A percentile compares a stretch with the other conserved stretches of the same genome.
Conservation (phyloP, 2,797 vertebrate genomes). For the Nannoperca obscura region DNA sequence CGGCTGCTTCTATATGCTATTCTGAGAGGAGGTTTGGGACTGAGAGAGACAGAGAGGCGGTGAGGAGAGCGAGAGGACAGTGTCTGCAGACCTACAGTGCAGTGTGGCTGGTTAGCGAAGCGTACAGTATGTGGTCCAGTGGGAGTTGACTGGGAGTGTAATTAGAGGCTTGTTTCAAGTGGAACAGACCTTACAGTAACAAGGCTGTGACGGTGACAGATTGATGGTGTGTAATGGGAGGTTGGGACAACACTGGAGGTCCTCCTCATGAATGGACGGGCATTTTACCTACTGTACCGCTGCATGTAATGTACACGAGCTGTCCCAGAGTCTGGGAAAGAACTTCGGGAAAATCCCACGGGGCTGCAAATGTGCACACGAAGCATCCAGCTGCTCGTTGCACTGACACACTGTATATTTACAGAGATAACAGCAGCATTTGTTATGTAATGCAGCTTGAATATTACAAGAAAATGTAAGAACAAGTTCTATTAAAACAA, state of each 20-base stretch:
- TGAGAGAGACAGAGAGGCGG: background rate
- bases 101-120: slow-evolving; percentile 59
- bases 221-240: slow-evolving; percentile 78
- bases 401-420: slow-evolving; percentile 46
- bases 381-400: slow-evolving; percentile 47
- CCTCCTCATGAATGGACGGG: slow-evolving; percentile 71
- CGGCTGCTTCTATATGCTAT: slow-evolving; percentile 31
- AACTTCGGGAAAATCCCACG: slow-evolving; percentile 76
- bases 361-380: slow-evolving; percentile 52
- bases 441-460: slow-evolving; percentile 26
- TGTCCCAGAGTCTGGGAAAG: slow-evolving; percentile 71
- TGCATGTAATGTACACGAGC: slow-evolving; percentile 29
- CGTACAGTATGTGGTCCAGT: slow-evolving; percentile 79
- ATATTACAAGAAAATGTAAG: background rate
- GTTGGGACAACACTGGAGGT: slow-evolving; percentile 79
- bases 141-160: slow-evolving; percentile 77
- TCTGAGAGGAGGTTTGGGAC: slow-evolving; percentile 43
- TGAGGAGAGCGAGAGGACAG: slow-evolving; percentile 21
- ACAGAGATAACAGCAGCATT: slow-evolving; percentile 19
- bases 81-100: slow-evolving; percentile 65
- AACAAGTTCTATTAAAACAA: slow-evolving; percentile 19
- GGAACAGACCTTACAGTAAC: slow-evolving; percentile 79
- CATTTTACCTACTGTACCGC: slow-evolving; percentile 48
- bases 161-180: slow-evolving; percentile 81
- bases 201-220: slow-evolving; percentile 77